These are phyloP conservation scores for Helostoma temminkii DNA, from an alignment of 2,797 vertebrate species.

Conservation along the genomic window DNA sequence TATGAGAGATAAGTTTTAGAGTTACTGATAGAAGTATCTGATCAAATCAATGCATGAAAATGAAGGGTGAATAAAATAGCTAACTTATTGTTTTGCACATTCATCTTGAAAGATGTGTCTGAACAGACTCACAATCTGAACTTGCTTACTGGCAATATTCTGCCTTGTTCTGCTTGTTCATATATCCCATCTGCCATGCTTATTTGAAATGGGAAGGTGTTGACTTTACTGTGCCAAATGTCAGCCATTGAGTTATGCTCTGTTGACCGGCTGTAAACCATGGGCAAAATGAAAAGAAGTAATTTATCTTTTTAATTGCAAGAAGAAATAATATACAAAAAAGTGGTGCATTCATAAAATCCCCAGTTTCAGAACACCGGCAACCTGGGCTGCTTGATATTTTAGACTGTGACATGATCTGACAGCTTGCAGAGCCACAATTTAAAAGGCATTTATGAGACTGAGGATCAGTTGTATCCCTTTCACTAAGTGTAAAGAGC, in stretches of 20 bases:
- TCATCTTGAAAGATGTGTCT: constrained; percentile 43
- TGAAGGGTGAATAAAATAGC: constrained; percentile 41
- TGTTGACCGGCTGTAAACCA: constrained; percentile 46
- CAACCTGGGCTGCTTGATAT: constrained; percentile 17
- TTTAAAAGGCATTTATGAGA: constrained; percentile 26
- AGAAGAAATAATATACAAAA: constrained; percentile 16
- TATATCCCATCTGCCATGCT: constrained; percentile 33
- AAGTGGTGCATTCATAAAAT: constrained; percentile 11
- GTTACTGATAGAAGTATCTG: constrained; percentile 42
- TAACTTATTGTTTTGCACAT: constrained; percentile 42
- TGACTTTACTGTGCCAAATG: constrained; percentile 72
- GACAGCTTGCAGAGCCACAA: constrained; percentile 20
- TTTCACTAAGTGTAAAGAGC: constrained; percentile 14
- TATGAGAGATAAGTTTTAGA: constrained; percentile 41
- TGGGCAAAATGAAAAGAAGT: constrained; percentile 33
- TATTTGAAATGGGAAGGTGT: constrained; percentile 38
- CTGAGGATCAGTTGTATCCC: constrained; percentile 9
- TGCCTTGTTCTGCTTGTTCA: constrained; percentile 17
- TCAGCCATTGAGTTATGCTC: constrained; percentile 27
- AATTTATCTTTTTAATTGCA: constrained; percentile 19
- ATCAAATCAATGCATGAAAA: constrained; percentile 68
- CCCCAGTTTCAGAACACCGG: constrained; percentile 6
- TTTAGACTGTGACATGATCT: constrained; percentile 39
- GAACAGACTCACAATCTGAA: constrained; percentile 34
- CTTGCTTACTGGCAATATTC: constrained; percentile 6